Evolutionary conservation across 1,140 invertebrate species (phyloP), one percentile per base, ranked within the genome.

Genomic region (Hormaphis cornu): DNA sequence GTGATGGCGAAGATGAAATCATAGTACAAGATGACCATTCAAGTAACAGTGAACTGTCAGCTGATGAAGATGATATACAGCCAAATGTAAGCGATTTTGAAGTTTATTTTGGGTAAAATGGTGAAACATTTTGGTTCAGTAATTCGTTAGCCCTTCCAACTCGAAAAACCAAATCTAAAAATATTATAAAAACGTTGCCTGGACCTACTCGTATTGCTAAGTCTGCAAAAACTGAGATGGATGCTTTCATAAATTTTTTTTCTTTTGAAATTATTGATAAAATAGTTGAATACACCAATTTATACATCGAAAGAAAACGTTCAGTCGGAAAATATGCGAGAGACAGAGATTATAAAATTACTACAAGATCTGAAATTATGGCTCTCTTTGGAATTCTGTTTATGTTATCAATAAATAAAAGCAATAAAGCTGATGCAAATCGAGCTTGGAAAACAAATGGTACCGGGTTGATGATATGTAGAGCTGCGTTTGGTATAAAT

Each of bases 401-500:
- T 14, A 33, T 73, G n/a, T 40, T 46, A 35, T 76, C 76, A 33
- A 52, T 74, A 22, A 59, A 66, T 33, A 74, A 74, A 66, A 53
- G 69, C 8, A 33, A 8, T 6, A 70, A 26, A 48, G 33, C 72
- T 69, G 75, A 75, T 73, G 30, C 72, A 48, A 54, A 74, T 46
- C 75, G 76, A 28, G 44, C 77, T 18, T 77, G 75, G 75, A 48
- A 44, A 14, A 73, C 73, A 16, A 71, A 76, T 52, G 73, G 73
- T 20, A 74, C 73, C 35, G 75, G 56, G 16, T 35, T 72, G 53
- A 70, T 72, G 71, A 63, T 61, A 30, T 75, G 72, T 69, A 18
- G 70, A 8, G 16, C 71, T 2, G 37, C 59, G n/a, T 73, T 76
- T 71, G 24, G 37, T 59, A 12, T 75, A 12, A 73, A 72, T 30